Percentiles rank a stretch among this genome's conserved stretches.
phyloP scores from a whole-genome alignment of 2,113 vertebrate genomes.

The Caranx melampygus region DNA sequence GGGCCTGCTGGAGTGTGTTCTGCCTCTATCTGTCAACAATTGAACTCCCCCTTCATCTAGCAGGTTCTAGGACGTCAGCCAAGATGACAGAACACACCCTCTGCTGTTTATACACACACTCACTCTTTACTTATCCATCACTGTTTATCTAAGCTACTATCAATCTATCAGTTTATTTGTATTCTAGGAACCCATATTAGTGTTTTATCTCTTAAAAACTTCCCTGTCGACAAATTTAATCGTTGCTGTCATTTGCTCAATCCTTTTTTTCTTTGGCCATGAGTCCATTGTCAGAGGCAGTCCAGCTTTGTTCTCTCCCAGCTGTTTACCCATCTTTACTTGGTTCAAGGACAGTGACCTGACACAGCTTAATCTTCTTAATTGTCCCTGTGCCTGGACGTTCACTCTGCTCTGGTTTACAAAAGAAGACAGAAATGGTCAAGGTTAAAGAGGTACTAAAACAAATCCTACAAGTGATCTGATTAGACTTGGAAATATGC shows the following conservation, averaged over 20 bases:
- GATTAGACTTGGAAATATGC: constrained; percentile 42
- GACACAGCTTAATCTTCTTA: constrained; percentile 43
- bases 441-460: constrained; percentile 63
- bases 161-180: neutral
- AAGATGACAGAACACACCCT: constrained; percentile 65
- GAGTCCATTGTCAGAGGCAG: neutral
- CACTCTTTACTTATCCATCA: constrained; percentile 28
- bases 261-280: neutral
- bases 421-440: constrained; percentile 48
- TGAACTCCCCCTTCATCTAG: constrained; percentile 54
- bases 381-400: constrained; percentile 27
- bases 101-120: constrained; percentile 46
- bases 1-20: constrained; percentile 53
- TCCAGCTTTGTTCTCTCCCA: constrained; percentile 20
- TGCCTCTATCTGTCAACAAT: constrained; percentile 72
- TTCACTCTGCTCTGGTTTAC: constrained; percentile 26
- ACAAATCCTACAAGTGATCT: constrained; percentile 45
- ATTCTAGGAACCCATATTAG: neutral
- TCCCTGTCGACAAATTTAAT: neutral
- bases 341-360: constrained; percentile 60
- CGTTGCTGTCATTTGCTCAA: neutral
- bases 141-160: neutral
- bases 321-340: constrained; percentile 34
- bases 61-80: constrained; percentile 61
- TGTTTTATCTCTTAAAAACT: neutral